phyloP scores from a whole-genome alignment of 2,113 vertebrate species.

The Microtus ochrogaster region DNA sequence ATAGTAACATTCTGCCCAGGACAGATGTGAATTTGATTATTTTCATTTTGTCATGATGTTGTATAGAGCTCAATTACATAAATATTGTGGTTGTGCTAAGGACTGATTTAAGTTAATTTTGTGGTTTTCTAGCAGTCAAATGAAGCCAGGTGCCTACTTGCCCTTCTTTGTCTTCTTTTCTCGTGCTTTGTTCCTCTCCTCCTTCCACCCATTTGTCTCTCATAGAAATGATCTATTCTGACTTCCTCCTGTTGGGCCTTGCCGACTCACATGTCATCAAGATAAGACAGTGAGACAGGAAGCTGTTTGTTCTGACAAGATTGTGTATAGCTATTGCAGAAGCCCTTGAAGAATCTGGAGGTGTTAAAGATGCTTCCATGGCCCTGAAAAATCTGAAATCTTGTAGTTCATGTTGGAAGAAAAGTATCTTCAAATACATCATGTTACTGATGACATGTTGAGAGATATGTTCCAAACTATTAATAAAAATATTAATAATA shows the following conservation, averaged over 20 bases:
- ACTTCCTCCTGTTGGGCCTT: background rate
- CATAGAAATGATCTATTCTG: background rate
- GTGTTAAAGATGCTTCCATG: background rate
- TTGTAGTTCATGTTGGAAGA: background rate
- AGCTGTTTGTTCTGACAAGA: background rate
- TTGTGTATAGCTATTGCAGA: background rate
- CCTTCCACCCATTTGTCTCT: background rate
- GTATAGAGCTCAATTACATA: constrained; percentile 16
- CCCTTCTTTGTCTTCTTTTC: background rate
- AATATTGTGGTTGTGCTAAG: background rate
- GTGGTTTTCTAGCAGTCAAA: constrained; percentile 52
- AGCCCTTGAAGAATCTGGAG: background rate
- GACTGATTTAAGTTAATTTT: constrained; percentile 44
- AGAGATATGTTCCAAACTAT: background rate
- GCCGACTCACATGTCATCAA: background rate
- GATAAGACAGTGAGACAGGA: background rate
- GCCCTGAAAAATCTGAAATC: constrained; percentile 9
- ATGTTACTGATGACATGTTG: background rate
- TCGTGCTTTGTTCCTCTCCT: too few species aligned
- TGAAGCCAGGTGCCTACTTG: background rate
- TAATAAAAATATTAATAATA: background rate
- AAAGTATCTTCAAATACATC: background rate
- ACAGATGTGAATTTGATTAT: background rate
- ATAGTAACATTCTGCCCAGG: background rate
- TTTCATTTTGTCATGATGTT: constrained; percentile 47